Evolutionary conservation across 2,888 invertebrate genomes (phyloP), one percentile per base, ranked within the genome.

Genomic region (Amorpha juglandis): DNA sequence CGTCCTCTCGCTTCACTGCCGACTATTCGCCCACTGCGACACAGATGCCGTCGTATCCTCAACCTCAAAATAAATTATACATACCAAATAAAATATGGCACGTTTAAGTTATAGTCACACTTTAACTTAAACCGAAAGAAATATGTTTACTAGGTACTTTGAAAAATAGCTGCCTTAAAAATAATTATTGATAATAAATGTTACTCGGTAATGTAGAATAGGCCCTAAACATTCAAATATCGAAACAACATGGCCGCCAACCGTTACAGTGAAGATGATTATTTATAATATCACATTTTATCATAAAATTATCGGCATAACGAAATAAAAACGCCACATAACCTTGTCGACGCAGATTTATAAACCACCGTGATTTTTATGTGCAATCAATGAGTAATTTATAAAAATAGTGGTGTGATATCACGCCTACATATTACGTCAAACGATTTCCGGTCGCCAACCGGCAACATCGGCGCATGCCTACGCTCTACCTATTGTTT

Each of bases 401-500:
- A 76, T 75, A 77, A 77, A 71, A 70, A 58, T 58, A 58, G 58
- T 58, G 58, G 12, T 58, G 42, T 12, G 75, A 74, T 77, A 75
- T 63, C 67, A 74, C 80, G 79, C 84, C 85, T 80, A 80, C 80
- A 70, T 67, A 66, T 69, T 71, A 75, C 78, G 75, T 82, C 81
- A 81, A 83, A 81, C 78, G 77, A 84, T 78, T 81, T 82, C 78
- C 76, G 76, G 75, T 78, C 68, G 42, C 75, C 70, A 71, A 79
- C 77, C 71, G 74, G 78, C 78, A 79, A 78, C 69, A 71, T 77
- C 74, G 82, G 82, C 84, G 79, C 77, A 87, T 84, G 88, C 81
- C 78, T 84, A 84, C 76, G 73, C 74, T 70, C 74, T 72, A 74
- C 70, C 86, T 80, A 92, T 92, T 93, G 92, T 93, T 89, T 92